A percentile compares a stretch with the other conserved stretches of the same genome.
Conservation (phyloP, 1,140 invertebrate species). For the Drosophila bipectinata region DNA sequence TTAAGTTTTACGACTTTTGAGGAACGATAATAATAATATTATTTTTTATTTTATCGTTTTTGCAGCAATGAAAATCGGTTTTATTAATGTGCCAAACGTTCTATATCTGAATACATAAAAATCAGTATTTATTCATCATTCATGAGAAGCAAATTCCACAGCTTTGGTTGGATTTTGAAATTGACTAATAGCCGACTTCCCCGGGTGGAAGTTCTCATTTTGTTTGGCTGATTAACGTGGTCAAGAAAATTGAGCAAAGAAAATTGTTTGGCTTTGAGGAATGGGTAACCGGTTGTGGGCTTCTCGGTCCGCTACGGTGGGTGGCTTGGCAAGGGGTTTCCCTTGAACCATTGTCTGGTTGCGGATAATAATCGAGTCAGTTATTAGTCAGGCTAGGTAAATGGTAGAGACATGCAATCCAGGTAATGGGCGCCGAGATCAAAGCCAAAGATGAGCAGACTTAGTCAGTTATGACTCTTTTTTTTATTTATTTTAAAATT, state of each 20-base stretch:
- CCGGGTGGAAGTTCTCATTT: conserved; percentile 42
- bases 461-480: not conserved
- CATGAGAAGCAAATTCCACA: conserved; percentile 34
- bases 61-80: conserved; percentile 54
- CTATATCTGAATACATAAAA: conserved; percentile 51
- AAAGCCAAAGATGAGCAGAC: conserved; percentile 11
- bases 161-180: conserved; percentile 19
- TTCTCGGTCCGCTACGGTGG: conserved; percentile 35
- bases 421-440: conserved; percentile 12
- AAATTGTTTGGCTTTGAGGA: conserved; percentile 36
- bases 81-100: conserved; percentile 49
- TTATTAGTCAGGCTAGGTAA: conserved; percentile 61
- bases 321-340: conserved; percentile 19
- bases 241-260: conserved; percentile 58
- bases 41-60: conserved; percentile 43
- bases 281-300: conserved; percentile 45
- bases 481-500: too few relatives aligned
- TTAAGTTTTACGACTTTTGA: conserved; percentile 53
- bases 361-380: conserved; percentile 49
- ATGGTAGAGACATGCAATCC: conserved; percentile 24
- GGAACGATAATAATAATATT: conserved; percentile 54
- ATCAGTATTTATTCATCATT: conserved; percentile 46
- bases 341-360: conserved; percentile 9
- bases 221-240: conserved; percentile 61
- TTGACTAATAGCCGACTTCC: conserved; percentile 53